Percentiles rank a stretch among this genome's conserved stretches.
Evolutionary conservation across 2,797 vertebrate genomes (phyloP).

Genomic region (Chaetodon trifasciatus): DNA sequence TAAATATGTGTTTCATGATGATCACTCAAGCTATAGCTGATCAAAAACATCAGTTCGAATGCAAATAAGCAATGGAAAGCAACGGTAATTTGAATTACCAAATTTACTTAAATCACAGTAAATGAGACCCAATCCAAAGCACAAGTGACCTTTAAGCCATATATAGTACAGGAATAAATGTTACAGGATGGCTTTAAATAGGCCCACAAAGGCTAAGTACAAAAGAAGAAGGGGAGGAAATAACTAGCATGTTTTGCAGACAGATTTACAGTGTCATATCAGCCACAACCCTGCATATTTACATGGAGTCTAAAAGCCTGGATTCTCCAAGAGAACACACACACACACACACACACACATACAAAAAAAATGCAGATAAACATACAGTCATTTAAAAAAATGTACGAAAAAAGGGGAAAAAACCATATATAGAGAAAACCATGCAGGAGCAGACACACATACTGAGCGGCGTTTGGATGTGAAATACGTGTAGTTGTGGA

Average conservation of each 20-base stretch:
- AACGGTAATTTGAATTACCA: neutral
- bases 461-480: conserved; percentile 14
- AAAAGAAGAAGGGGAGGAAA: conserved; percentile 5
- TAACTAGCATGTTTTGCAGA: conserved; percentile 27
- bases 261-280: conserved; percentile 40
- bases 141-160: neutral
- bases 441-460: conserved; percentile 1
- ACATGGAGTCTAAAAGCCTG: conserved; percentile 18
- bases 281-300: conserved; percentile 13
- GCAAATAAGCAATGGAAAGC: neutral
- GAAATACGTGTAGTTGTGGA: conserved; percentile 34
- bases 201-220: neutral
- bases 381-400: conserved; percentile 9
- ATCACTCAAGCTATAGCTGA: neutral
- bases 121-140: neutral
- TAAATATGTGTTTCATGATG: neutral
- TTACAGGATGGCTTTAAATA: neutral
- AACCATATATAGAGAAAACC: conserved; percentile 30
- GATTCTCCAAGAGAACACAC: neutral
- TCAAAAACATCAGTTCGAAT: neutral
- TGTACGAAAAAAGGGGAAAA: neutral
- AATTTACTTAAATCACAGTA: neutral
- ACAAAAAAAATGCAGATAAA: neutral
- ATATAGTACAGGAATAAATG: neutral
- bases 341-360: conserved; percentile 6